These are phyloP conservation scores for Rhagium mordax DNA, from an alignment of 2,888 invertebrate species.

Conservation along the genomic window DNA sequence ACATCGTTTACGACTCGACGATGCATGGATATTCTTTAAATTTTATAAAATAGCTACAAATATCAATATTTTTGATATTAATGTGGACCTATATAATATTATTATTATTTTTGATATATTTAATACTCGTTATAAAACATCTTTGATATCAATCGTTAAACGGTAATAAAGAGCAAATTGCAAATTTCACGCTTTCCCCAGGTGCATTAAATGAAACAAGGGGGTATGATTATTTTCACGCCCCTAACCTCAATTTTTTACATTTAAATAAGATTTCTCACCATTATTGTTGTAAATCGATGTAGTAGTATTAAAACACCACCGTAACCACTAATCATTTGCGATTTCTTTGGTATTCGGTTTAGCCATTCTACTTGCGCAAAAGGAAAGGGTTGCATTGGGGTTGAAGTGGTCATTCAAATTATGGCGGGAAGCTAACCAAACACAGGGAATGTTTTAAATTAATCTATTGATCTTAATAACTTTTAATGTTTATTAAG, in stretches of 20 bases:
- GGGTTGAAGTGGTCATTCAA: slow-evolving; percentile 8
- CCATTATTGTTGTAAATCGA: slow-evolving; percentile 30
- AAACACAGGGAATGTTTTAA: neutral
- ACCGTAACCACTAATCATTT: slow-evolving; percentile 5
- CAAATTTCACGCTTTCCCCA: neutral
- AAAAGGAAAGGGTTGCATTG: slow-evolving; percentile 21
- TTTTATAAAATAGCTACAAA: too few species aligned
- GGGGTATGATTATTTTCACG: neutral
- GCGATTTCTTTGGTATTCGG: slow-evolving; percentile 13
- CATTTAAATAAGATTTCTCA: slow-evolving; percentile 12
- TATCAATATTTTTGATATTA: too few species aligned
- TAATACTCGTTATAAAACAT: neutral
- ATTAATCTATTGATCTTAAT: too few species aligned
- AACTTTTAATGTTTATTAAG: neutral
- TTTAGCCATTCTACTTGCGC: slow-evolving; percentile 29
- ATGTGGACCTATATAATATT: too few species aligned
- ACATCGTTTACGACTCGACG: too few species aligned
- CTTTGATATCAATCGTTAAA: neutral
- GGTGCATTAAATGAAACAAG: neutral
- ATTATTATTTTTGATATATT: too few species aligned
- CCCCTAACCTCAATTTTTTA: slow-evolving; percentile 20
- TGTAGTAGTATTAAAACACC: slow-evolving; percentile 16
- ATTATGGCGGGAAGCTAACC: slow-evolving; percentile 8
- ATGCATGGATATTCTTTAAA: too few species aligned
- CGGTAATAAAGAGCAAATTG: neutral